Percentiles rank a stretch among this genome's conserved stretches.
These are phyloP conservation scores for Trissolcus brochymenae DNA, from an alignment of 2,888 invertebrate genomes.

Conservation along the genomic window DNA sequence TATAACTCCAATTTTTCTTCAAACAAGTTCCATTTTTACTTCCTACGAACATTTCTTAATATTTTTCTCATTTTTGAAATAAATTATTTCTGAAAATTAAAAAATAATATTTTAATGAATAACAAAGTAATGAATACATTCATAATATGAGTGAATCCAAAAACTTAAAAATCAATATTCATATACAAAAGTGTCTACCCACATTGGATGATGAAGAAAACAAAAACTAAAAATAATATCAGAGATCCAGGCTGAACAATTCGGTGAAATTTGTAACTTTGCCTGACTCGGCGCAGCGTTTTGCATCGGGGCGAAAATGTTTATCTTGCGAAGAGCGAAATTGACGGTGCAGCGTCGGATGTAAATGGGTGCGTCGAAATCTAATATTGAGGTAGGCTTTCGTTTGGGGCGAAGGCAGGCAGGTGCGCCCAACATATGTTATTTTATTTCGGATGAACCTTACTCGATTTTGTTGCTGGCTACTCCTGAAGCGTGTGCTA, in stretches of 20 bases:
- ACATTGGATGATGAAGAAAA: too few relatives aligned
- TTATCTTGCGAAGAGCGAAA: conserved; percentile 7
- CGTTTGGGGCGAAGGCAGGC: conserved; percentile 18
- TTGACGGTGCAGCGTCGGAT: conserved; percentile 17
- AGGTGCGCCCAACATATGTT: conserved; percentile 41
- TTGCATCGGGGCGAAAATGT: neutral
- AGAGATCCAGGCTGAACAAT: neutral
- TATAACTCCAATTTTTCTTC: too few relatives aligned
- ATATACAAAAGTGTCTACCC: too few relatives aligned
- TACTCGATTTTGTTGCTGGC: conserved; percentile 37
- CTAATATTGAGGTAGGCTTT: conserved; percentile 49
- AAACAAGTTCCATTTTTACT: too few relatives aligned
- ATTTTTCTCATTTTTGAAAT: too few relatives aligned
- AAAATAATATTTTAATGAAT: too few relatives aligned
- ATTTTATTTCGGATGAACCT: conserved; percentile 35
- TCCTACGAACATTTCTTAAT: too few relatives aligned
- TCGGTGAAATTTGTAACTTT: neutral
- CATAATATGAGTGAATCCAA: too few relatives aligned
- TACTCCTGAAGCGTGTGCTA: conserved; percentile 28
- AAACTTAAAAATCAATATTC: too few relatives aligned
- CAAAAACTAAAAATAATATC: neutral
- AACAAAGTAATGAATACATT: too few relatives aligned
- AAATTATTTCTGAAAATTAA: too few relatives aligned
- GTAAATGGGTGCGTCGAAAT: conserved; percentile 38
- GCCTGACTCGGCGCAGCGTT: too few relatives aligned